Percentiles rank a stretch among this genome's conserved stretches.
These are phyloP conservation scores for Pollimyrus isidori DNA, from an alignment of 2,113 vertebrate genomes.

Conservation along the genomic window DNA sequence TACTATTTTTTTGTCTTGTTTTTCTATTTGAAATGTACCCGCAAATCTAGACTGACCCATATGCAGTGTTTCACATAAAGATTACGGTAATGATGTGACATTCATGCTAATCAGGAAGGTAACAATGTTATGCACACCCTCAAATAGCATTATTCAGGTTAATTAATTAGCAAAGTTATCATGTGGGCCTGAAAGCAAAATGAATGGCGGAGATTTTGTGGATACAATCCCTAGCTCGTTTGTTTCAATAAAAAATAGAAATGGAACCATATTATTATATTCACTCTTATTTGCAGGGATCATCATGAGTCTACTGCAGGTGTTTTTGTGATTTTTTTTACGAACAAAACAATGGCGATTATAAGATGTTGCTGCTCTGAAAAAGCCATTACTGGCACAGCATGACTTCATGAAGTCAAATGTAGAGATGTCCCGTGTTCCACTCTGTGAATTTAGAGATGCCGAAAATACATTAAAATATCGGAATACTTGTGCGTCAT, in stretches of 20 bases:
- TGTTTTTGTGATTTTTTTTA: background rate
- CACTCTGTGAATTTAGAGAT: constrained; percentile 11
- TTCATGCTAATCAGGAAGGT: background rate
- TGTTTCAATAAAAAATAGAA: background rate
- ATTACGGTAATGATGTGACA: background rate
- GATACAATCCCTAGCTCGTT: background rate
- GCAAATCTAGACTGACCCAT: background rate
- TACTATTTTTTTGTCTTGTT: too few relatives aligned
- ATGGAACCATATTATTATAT: background rate
- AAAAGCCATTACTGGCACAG: background rate
- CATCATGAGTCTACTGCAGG: background rate
- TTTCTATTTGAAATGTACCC: too few relatives aligned
- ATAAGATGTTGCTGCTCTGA: background rate
- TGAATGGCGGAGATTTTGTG: background rate
- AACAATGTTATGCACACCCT: background rate
- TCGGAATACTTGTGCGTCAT: background rate
- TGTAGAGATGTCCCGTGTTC: background rate
- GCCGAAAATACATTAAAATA: constrained; percentile 5
- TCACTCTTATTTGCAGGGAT: background rate
- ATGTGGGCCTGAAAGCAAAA: background rate
- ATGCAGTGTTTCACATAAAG: background rate
- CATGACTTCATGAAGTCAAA: background rate
- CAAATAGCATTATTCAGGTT: background rate
- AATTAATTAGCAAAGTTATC: background rate
- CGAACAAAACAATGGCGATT: background rate